phyloP scores from a whole-genome alignment of 2,797 vertebrate species.

The Cichlasoma orientale region DNA sequence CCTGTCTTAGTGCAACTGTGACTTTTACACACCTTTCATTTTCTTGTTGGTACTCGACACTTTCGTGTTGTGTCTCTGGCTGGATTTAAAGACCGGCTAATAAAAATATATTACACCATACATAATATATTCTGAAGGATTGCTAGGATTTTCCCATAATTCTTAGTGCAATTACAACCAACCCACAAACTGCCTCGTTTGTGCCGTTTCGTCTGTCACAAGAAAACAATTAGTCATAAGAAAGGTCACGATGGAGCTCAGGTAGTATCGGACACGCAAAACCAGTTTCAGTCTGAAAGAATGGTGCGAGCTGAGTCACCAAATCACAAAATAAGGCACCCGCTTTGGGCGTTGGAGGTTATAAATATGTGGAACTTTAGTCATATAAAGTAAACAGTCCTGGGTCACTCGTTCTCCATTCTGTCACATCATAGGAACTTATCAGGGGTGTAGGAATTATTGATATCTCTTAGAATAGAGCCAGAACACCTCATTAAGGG shows the following conservation, averaged over 20 bases:
- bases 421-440: constrained; percentile 12
- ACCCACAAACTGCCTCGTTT: neutral
- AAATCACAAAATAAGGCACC: constrained; percentile 48
- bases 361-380: constrained; percentile 58
- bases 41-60: neutral
- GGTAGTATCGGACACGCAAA: constrained; percentile 27
- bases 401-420: constrained; percentile 14
- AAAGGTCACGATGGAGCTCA: constrained; percentile 11
- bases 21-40: neutral
- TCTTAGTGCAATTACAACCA: neutral
- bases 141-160: neutral
- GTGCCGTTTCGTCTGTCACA: neutral
- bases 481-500: neutral
- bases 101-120: neutral
- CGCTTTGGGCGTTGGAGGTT: constrained; percentile 56
- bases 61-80: neutral
- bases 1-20: neutral
- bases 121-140: neutral
- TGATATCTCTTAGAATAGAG: neutral
- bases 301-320: constrained; percentile 7
- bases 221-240: constrained; percentile 27
- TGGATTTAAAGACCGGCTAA: neutral
- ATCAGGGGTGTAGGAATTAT: neutral
- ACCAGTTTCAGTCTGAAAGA: constrained; percentile 52
- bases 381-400: constrained; percentile 46